A percentile compares a stretch with the other conserved stretches of the same genome.
phyloP scores from a whole-genome alignment of 2,113 vertebrate genomes.

The Sciurus niger region DNA sequence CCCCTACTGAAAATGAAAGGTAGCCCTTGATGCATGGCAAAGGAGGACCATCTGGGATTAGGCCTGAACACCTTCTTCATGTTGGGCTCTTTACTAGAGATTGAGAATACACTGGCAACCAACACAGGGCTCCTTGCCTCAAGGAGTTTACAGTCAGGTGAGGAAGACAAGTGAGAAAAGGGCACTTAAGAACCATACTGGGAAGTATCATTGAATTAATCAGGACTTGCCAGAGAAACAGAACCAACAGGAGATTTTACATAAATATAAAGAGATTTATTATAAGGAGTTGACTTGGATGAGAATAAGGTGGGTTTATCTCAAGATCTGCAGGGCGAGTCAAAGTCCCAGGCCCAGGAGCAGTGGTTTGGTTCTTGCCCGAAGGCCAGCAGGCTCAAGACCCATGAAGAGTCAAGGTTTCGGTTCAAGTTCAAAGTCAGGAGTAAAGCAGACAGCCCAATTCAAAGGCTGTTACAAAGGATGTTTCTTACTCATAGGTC shows the following conservation, averaged over 20 bases:
- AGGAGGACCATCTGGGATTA: background rate
- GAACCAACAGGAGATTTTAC: background rate
- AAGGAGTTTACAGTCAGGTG: background rate
- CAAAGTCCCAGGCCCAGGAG: background rate
- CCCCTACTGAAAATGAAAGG: conserved; percentile 10
- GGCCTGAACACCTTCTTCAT: background rate
- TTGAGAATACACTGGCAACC: background rate
- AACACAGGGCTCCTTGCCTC: background rate
- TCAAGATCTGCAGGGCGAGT: background rate
- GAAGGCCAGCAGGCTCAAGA: background rate
- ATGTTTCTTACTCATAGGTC: background rate
- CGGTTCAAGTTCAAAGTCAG: background rate
- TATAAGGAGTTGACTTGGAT: background rate
- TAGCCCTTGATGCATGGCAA: background rate
- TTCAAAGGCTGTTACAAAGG: background rate
- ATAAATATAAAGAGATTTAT: background rate
- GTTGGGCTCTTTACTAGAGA: background rate
- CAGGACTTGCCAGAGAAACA: background rate
- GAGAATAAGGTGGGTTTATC: background rate
- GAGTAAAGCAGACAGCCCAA: background rate
- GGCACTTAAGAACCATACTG: too few relatives aligned
- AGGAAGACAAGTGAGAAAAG: background rate
- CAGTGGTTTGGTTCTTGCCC: background rate
- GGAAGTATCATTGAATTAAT: background rate
- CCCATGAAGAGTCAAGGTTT: background rate